These are phyloP conservation scores for Sturmia bella DNA, from an alignment of 2,888 invertebrate species.

Conservation along the genomic window DNA sequence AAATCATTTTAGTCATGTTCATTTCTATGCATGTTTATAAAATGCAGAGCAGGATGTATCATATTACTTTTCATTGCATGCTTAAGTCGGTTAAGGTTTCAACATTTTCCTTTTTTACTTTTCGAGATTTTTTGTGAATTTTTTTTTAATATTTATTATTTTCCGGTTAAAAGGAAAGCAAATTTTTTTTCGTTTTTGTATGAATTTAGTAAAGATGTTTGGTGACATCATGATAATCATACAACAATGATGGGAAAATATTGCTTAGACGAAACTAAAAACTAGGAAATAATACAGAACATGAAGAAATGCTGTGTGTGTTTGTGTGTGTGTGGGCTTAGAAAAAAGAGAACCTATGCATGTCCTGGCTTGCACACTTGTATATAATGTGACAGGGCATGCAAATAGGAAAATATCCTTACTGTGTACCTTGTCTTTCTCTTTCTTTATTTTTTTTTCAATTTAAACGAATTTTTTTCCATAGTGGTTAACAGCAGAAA, in stretches of 20 bases:
- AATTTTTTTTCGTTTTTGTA: constrained; percentile 2
- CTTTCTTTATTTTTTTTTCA: constrained; percentile 3
- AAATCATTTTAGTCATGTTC: constrained; percentile 35
- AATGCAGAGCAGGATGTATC: constrained; percentile 61
- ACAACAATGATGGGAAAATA: constrained; percentile 53
- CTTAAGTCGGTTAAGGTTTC: constrained; percentile 60
- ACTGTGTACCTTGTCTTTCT: constrained; percentile 31
- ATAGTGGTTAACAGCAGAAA: constrained; percentile 2
- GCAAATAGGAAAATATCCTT: constrained; percentile 66
- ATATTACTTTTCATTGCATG: constrained; percentile 66
- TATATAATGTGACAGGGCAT: constrained; percentile 68
- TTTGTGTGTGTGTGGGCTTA: background rate
- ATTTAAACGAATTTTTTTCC: constrained; percentile 26
- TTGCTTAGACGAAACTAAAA: constrained; percentile 28
- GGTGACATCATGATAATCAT: constrained; percentile 59
- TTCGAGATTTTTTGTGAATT: constrained; percentile 25
- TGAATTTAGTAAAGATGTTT: constrained; percentile 24
- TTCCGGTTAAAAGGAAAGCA: constrained; percentile 3
- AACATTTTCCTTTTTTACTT: constrained; percentile 14
- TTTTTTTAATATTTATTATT: constrained; percentile 49
- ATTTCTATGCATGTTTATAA: constrained; percentile 22
- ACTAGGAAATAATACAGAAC: constrained; percentile 42
- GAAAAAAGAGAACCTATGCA: constrained; percentile 24
- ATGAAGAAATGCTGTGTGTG: constrained; percentile 59
- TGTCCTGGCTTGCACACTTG: constrained; percentile 39